Evolutionary conservation across 2,797 vertebrate genomes (phyloP), one percentile per base, ranked within the genome.

Genomic region (Coregonus suidteri): DNA sequence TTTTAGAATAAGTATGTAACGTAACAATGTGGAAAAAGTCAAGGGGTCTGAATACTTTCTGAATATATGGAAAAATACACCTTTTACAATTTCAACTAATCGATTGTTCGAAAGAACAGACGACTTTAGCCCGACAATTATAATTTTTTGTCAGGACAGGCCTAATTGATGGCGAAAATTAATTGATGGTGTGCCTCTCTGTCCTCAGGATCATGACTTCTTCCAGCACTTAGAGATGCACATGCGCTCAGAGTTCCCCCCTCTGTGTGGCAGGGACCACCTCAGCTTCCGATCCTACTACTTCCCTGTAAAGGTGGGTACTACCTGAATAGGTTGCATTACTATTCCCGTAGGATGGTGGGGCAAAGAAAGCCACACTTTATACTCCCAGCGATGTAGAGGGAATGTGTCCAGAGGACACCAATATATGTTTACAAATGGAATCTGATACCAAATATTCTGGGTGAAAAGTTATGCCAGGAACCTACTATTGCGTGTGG

Each of bases 201-300:
- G 9, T 80, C 6, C 75, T 56, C 85, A 99, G 98, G 98, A 99
- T 82, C 98, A 99, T 0, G 98, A 99, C 89, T 99, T 99, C 90
- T 99, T 99, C 91, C 98, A 99, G 85, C 98, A 99, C 0, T 94
- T 99, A 71, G 98, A 99, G 92, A 99, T 99, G 98, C 98, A 99
- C 68, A 95, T 99, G 84, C 93, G 98, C 15, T 99, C 98, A 0
- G 98, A 99, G 89, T 98, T 99, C 80, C 98, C 98, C 2, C 98
- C 98, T 16, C 93, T 99, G 66, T 98, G 98, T 71, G 98, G 98
- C 3, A 91, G 98, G 80, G 98, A 99, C 90, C 98, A 99, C 74
- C 97, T 99, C 87, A 99, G 98, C 88, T 99, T 99, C 83, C 97
- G 98, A 77, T 99, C 98, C 16, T 99, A 99, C 84, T 99, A 99